phyloP scores from a whole-genome alignment of 2,797 vertebrate genomes.

The Yasuhikotakia modesta region DNA sequence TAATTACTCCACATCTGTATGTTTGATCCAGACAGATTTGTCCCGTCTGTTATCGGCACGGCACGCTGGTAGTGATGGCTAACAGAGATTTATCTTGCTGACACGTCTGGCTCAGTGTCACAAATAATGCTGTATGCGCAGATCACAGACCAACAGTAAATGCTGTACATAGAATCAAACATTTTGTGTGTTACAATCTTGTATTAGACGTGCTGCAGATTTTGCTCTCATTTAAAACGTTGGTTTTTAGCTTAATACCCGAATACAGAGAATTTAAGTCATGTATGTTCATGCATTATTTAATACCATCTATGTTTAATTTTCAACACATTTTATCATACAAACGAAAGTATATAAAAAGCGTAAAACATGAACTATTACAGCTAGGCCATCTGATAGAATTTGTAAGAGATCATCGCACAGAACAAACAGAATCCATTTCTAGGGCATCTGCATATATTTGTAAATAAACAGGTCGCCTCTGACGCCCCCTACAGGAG shows the following conservation, averaged over 20 bases:
- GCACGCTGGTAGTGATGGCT: constrained; percentile 90
- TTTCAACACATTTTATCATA: background rate
- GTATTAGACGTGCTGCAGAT: no score
- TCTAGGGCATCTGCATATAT: background rate
- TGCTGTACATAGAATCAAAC: no score
- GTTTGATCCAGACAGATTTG: constrained; percentile 98
- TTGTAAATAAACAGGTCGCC: constrained; percentile 33
- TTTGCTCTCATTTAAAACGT: no score
- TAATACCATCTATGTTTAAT: background rate
- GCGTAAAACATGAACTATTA: no score
- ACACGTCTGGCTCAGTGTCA: constrained; percentile 90
- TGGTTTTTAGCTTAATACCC: no score
- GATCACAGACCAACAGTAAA: no score
- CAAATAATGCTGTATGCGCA: constrained; percentile 67
- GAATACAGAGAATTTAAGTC: no score
- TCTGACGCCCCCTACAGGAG: constrained; percentile 75
- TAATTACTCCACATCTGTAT: constrained; percentile 99
- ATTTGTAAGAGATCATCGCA: no score
- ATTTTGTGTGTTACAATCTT: no score
- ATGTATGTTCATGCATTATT: no score
- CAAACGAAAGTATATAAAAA: background rate
- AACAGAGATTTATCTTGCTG: constrained; percentile 94
- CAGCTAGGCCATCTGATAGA: background rate
- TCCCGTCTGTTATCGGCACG: constrained; percentile 97
- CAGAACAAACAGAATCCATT: background rate